Base-by-base conservation (phyloP, 92 coral and sea anemone species). In the Heteractis magnifica region DNA sequence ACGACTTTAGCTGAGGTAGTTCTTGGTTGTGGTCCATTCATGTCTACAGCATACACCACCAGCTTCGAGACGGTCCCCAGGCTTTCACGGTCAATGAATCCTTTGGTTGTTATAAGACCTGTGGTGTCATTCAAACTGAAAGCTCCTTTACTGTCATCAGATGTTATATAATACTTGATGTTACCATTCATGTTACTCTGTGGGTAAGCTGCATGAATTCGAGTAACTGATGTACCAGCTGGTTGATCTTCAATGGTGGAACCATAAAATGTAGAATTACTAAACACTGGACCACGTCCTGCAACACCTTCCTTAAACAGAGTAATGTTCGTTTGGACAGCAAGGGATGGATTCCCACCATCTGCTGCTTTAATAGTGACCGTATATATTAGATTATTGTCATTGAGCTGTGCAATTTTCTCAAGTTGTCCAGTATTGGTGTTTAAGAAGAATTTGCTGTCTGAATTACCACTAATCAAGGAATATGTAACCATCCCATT, bases 1-100 rank as follows among this genome's bases (percentile, higher is more conserved):
- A 74, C 58, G 21, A 90, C 97, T 13, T 79, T 73, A 3, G 76
- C 75, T 44, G 85, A 85, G 19, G 91, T 82, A 9, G 99, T 92
- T 18, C 79, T 89, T 1, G 95, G 82, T 15, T 78, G 82, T 41
- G 88, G 82, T 44, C 97, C 93, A 64, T 83, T 83, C 76, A 83
- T 51, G 75, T 92, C 98, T 48, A 92, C 95, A 34, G 99, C 99
- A 79, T 83, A 90, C 10, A 97, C 89, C 8, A 79, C 88, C n/a
- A 97, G 89, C 75, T 87, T 81, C 64, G 92, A 88, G 10, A 81
- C 65, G 4, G 92, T 85, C 44, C 84, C 86, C 50, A 84, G 78
- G 18, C 89, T 87, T 77, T 97, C 99, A 75, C 94, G 98, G 87
- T 97, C 98, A 81, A 92, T 82, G 3, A 56, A 77, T 18, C 55